Evolutionary conservation across 2,797 vertebrate species (phyloP), one percentile per base, ranked within the genome.

Genomic region (Labroides dimidiatus): DNA sequence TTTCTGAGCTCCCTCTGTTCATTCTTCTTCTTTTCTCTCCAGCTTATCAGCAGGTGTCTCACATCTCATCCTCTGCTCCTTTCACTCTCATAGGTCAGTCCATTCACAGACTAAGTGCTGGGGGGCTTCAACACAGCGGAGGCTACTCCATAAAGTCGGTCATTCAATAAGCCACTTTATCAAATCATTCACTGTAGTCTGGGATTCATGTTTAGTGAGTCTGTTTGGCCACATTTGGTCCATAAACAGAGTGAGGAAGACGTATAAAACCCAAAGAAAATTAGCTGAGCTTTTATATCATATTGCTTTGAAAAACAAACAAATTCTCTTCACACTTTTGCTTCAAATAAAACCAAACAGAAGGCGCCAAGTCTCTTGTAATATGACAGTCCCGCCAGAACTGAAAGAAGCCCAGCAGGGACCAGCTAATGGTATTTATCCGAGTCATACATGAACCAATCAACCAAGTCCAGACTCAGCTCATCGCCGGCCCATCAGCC

Each of bases 401-500:
- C 13, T 41, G 49, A 69, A 61, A 16, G 57, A 57, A 60, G 70
- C 51, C 64, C 75, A 73, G 50, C 64, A 64, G 75, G 58, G 77
- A 53, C 19, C 3, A 57, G 55, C 84, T 76, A 51, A 80, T 50
- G 24, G 64, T 60, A 75, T 54, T 36, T 72, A 64, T 66, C 45
- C 37, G 43, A 58, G 68, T 67, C 4, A 7, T 33, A 7, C 30
- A 33, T 33, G 30, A 33, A 33, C 30, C 21, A 24, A 64, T 89
- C 81, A 73, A 64, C 90, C 85, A 17, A 33, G 30, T 33, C 30
- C 30, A 33, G n/a, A 67, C 74, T 87, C 52, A 47, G 75, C 86
- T 85, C 81, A 71, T 84, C 39, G 42, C 77, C 33, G 83, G 72
- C 82, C 84, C 83, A 78, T 86, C 80, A 70, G 80, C 79, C 65